These are phyloP conservation scores for Amphiura filiformis DNA, from an alignment of 35 echinoderm and acorn worm species.

Conservation along the genomic window DNA sequence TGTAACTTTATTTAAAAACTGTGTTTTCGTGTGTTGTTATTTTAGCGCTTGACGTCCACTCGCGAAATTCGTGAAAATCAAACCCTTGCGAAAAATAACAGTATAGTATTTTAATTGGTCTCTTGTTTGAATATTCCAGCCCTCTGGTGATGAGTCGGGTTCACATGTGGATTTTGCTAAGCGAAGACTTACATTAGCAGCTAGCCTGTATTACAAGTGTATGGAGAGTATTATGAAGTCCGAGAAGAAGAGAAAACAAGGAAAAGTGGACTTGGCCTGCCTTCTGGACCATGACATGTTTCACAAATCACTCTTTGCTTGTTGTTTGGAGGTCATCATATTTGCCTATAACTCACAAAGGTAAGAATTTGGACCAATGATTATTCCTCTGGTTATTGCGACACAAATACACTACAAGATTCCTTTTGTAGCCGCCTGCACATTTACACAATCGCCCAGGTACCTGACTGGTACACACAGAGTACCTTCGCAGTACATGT, in stretches of 20 bases:
- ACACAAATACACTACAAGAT: too few species aligned
- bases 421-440: too few species aligned
- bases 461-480: too few species aligned
- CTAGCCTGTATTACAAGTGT: constrained; percentile 85
- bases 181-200: constrained; percentile 63
- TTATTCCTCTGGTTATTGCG: too few species aligned
- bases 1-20: too few species aligned
- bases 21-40: too few species aligned
- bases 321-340: constrained; percentile 94
- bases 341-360: constrained; percentile 98
- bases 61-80: too few species aligned
- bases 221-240: constrained; percentile 71
- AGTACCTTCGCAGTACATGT: background rate
- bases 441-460: too few species aligned
- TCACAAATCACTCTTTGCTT: constrained; percentile 89
- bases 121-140: too few species aligned
- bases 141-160: constrained; percentile 71
- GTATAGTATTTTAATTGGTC: too few species aligned
- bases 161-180: constrained; percentile 96
- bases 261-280: constrained; percentile 62
- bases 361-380: constrained; percentile 62
- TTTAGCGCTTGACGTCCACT: too few species aligned
- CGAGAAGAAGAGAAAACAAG: constrained; percentile 78
- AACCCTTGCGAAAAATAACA: too few species aligned
- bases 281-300: constrained; percentile 93